Conservation (phyloP, 1,140 invertebrate species). For the Ylistrum balloti region DNA sequence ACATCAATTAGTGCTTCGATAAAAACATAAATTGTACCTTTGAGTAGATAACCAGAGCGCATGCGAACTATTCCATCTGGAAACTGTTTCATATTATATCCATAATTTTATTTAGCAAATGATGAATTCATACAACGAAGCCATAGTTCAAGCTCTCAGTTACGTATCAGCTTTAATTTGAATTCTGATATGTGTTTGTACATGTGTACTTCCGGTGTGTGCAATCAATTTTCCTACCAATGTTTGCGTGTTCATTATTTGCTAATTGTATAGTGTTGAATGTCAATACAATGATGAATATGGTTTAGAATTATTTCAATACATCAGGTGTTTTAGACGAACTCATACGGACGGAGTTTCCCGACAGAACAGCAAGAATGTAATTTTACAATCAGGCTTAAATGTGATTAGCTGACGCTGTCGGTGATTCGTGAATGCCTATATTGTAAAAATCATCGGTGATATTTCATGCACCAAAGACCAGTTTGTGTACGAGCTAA, state of each 20-base stretch:
- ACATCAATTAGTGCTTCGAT: not conserved
- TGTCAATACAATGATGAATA: not conserved
- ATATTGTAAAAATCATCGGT: too few species aligned
- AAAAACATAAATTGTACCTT: not conserved
- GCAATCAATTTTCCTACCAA: not conserved
- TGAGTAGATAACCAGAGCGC: too few species aligned
- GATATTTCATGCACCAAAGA: not conserved
- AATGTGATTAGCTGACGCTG: not conserved
- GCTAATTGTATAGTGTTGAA: not conserved
- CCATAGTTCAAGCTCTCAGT: too few species aligned
- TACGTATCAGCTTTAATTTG: not conserved
- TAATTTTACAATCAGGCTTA: too few species aligned
- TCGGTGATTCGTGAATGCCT: not conserved
- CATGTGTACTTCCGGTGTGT: not conserved
- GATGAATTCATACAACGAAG: too few species aligned
- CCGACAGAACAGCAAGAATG: not conserved
- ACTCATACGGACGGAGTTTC: not conserved
- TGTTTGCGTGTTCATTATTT: not conserved
- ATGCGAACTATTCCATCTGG: too few species aligned
- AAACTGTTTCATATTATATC: too few species aligned
- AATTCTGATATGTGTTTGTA: not conserved
- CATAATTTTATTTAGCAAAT: too few species aligned
- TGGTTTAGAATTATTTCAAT: not conserved
- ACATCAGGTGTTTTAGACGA: not conserved
- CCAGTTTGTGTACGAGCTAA: not conserved